These are phyloP conservation scores for Leptopilina syphax DNA, from an alignment of 2,888 invertebrate species.

Conservation along the genomic window DNA sequence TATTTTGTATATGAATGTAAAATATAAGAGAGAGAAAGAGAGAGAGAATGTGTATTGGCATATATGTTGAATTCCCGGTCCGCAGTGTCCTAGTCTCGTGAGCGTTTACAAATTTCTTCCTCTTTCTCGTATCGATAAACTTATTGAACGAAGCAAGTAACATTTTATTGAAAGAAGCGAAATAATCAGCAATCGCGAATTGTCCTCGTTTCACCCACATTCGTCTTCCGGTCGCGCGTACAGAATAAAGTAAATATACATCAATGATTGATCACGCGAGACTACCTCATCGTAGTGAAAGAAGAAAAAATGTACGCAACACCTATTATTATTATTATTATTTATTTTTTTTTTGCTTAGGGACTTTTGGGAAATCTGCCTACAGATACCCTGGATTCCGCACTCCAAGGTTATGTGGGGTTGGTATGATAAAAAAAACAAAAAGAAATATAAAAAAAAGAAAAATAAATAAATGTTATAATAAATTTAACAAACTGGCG, in stretches of 20 bases:
- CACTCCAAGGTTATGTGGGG: too few relatives aligned
- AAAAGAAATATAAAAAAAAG: too few relatives aligned
- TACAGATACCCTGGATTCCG: too few relatives aligned
- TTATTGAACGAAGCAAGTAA: conserved; percentile 10
- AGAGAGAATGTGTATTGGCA: too few relatives aligned
- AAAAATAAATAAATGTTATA: too few relatives aligned
- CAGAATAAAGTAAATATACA: not conserved
- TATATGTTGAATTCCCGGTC: not conserved
- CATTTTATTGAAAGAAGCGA: conserved; percentile 6
- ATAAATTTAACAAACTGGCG: too few relatives aligned
- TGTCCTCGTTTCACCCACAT: conserved; percentile 21
- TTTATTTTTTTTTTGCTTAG: too few relatives aligned
- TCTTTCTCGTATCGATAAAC: conserved; percentile 25
- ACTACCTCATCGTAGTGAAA: not conserved
- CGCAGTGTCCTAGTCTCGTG: conserved; percentile 1
- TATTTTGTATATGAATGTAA: not conserved
- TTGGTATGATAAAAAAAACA: too few relatives aligned
- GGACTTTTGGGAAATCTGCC: too few relatives aligned
- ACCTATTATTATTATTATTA: not conserved
- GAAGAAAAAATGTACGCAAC: not conserved
- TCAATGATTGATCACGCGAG: conserved; percentile 37
- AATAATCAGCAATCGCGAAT: conserved; percentile 9
- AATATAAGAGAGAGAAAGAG: too few relatives aligned
- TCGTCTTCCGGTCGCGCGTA: conserved; percentile 8
- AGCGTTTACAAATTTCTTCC: conserved; percentile 34